Base-by-base conservation (phyloP, 2,888 invertebrate genomes). In the Drosophila barbarae region DNA sequence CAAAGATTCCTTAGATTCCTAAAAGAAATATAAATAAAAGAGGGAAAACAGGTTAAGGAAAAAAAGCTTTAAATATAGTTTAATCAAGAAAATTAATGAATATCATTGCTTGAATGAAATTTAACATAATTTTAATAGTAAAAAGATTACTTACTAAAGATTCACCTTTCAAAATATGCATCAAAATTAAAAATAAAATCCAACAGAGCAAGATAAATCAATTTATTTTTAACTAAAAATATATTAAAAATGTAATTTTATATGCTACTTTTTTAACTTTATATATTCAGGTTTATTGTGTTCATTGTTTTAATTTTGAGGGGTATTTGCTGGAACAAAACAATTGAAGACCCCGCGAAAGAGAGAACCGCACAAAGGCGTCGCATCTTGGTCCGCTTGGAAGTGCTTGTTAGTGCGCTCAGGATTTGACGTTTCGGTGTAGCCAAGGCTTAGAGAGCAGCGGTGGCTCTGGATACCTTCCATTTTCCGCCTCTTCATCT, bases 391-490 rank as follows among this genome's bases (percentile, higher is more conserved):
- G 77, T 51, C 66, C 65, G 77, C 65, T 39, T 73, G 82, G 70
- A 79, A 78, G 85, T 79, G 79, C 79, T 79, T 79, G 79, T 79
- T 79, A 79, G 79, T 81, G 78, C 79, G 76, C 79, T 67, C 65
- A 60, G 83, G 71, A 81, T 81, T 81, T 79, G 78, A 84, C 78
- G 78, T 79, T 67, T 50, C 34, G 44, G 28, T 66, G 46, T 60
- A 39, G 61, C 51, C 51, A 30, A 39, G 63, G 21, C 63, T 63
- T 63, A 64, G 65, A 63, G 32, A 32, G 32, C 30, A 52, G 63
- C 51, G 41, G 42, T 64, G 23, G 38, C 34, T 47, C 49, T 35
- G 28, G 42, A 44, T 44, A 7, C 38, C 38, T 3, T 23, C 21
- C 21, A 41, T 4, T 23, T n/a, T 42, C 23, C 9, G 10, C 26